Base-by-base conservation (phyloP, 1,140 invertebrate species). In the Idris sp. region DNA sequence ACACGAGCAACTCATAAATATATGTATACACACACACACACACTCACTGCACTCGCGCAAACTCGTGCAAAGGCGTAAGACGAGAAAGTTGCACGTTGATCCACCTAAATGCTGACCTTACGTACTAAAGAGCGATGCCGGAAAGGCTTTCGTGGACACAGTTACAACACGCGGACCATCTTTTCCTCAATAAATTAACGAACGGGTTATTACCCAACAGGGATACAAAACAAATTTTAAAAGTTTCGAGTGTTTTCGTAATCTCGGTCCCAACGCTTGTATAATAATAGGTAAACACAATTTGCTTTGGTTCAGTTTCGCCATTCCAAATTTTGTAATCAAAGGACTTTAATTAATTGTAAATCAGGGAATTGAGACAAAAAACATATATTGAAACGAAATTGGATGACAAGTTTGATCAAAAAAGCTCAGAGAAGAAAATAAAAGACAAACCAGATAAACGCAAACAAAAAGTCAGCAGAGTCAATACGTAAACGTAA, bases 51-150 rank as follows among this genome's bases (percentile, higher is more conserved):
- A 36, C 28, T 36, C 33, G 67, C 56, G 41, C 31, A 41, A 33
- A 28, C 14, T 49, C 56, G 67, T 56, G 53, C 40, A 56, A 76
- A 65, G 35, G 74, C 61, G 67, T 74, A 73, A 64, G 54, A 71
- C 79, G 83, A 85, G 84, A 86, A 86, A 86, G 84, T 85, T 81
- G 78, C 78, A 43, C 79, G 43, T 48, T 78, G 80, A 79, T 74
- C 84, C 79, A 76, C 48, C 76, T 81, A 86, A 86, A 85, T 76
- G 81, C 85, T 86, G 85, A 86, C 85, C 84, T 86, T 86, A 86
- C 82, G 73, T 86, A 84, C 80, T 80, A 67, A 69, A 69, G 46
- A 69, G 48, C 69, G 58, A 67, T 58, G 68, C 74, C 75, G 69
- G 75, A 74, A 74, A 74, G 59, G 65, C 61, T 69, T 54, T 54